phyloP scores from a whole-genome alignment of 1,140 invertebrate genomes.

The Agrypnia vestita region DNA sequence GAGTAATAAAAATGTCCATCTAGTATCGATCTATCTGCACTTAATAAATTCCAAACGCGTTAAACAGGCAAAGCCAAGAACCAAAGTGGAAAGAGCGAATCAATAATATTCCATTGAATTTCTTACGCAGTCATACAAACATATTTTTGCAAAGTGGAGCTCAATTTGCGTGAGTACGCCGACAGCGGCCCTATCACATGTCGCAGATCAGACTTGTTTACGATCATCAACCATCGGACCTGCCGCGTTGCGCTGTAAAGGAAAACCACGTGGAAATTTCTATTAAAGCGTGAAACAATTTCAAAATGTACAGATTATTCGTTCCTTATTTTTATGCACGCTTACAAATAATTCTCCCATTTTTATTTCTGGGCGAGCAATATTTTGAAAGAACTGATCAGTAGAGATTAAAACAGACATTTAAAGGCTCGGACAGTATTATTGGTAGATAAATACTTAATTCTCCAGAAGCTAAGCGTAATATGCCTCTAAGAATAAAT shows the following conservation, averaged over 20 bases:
- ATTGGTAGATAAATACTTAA: no score
- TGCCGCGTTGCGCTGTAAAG: slow-evolving; percentile 41
- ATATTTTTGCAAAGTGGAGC: background rate
- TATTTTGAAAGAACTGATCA: no score
- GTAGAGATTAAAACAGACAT: no score
- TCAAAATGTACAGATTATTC: background rate
- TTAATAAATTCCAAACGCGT: background rate
- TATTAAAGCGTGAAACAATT: slow-evolving; percentile 3
- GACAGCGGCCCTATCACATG: slow-evolving; percentile 38
- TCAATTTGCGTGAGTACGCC: background rate
- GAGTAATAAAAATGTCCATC: slow-evolving; percentile 43
- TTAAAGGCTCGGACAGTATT: no score
- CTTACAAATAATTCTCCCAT: no score
- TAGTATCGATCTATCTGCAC: slow-evolving; percentile 28
- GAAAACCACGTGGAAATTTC: slow-evolving; percentile 21
- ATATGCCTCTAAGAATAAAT: no score
- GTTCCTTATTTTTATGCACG: background rate
- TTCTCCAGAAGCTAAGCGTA: no score
- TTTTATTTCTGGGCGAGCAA: no score
- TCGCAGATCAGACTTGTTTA: slow-evolving; percentile 36
- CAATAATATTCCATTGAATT: background rate
- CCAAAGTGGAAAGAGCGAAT: background rate
- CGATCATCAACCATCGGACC: slow-evolving; percentile 16
- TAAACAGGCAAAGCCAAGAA: background rate
- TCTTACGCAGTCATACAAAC: background rate